phyloP scores from a whole-genome alignment of 2,888 invertebrate species.

The Orchesella flavescens region DNA sequence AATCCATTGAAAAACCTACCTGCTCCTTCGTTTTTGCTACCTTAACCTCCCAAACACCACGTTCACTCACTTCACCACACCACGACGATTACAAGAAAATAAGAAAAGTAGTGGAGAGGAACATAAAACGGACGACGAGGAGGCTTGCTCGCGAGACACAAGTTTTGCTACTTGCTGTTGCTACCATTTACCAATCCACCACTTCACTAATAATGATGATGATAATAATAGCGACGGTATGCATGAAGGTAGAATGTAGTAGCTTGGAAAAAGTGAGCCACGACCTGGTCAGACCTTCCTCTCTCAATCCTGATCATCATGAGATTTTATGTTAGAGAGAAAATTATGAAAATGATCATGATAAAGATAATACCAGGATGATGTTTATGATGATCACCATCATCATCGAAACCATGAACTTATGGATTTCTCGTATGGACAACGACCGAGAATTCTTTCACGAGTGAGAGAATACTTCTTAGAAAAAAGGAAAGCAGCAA shows the following conservation, averaged over 20 bases:
- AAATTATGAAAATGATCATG: conserved; percentile 6
- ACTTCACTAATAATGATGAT: conserved; percentile 29
- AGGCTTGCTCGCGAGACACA: conserved; percentile 29
- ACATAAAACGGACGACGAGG: not conserved
- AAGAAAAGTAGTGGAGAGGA: not conserved
- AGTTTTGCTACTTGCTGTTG: conserved; percentile 31
- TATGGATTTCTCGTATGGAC: not conserved
- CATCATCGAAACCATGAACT: not conserved
- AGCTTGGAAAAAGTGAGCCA: conserved; percentile 16
- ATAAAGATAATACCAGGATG: not conserved
- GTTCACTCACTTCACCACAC: not conserved
- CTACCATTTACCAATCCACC: conserved; percentile 1
- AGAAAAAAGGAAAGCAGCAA: too few relatives aligned
- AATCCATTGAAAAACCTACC: not conserved
- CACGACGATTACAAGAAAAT: not conserved
- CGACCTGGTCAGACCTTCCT: conserved; percentile 6
- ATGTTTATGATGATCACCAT: too few relatives aligned
- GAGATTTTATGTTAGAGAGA: not conserved
- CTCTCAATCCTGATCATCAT: not conserved
- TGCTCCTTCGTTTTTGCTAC: too few relatives aligned
- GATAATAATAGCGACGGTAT: conserved; percentile 12
- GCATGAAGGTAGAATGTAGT: not conserved
- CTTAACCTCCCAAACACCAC: not conserved
- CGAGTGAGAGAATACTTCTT: not conserved
- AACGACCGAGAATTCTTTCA: not conserved